phyloP scores from a whole-genome alignment of 1,140 invertebrate genomes.

The Drepana arcuata region DNA sequence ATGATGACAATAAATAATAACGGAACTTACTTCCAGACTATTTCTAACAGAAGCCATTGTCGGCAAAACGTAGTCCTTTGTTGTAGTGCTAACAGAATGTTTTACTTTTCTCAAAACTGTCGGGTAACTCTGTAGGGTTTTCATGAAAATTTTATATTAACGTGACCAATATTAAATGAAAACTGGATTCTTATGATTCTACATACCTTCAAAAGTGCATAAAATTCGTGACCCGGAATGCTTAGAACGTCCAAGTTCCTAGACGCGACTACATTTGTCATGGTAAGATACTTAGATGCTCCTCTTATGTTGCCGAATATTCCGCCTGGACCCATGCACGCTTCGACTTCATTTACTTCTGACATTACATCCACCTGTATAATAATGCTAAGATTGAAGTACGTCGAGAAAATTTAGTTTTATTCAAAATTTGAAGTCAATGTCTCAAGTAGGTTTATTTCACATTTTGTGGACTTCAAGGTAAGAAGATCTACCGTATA shows the following conservation, averaged over 20 bases:
- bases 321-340: conserved; percentile 60
- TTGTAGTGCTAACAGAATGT: conserved; percentile 37
- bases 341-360: conserved; percentile 52
- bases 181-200: background rate
- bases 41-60: conserved; percentile 33
- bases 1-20: background rate
- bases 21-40: conserved; percentile 27
- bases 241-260: conserved; percentile 52
- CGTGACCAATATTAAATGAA: background rate
- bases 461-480: no score
- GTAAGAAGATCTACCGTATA: no score
- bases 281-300: conserved; percentile 36
- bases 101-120: conserved; percentile 52
- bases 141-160: background rate
- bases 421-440: no score
- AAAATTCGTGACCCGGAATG: conserved; percentile 51
- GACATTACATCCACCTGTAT: conserved; percentile 56
- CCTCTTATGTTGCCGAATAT: conserved; percentile 62
- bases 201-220: conserved; percentile 45
- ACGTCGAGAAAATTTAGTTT: no score
- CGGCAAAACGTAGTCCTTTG: conserved; percentile 55
- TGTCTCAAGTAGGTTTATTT: no score
- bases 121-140: conserved; percentile 47
- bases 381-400: no score
- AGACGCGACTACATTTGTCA: conserved; percentile 49